Conservation (phyloP, 2,113 vertebrate species). For the Pontoporia blainvillei region DNA sequence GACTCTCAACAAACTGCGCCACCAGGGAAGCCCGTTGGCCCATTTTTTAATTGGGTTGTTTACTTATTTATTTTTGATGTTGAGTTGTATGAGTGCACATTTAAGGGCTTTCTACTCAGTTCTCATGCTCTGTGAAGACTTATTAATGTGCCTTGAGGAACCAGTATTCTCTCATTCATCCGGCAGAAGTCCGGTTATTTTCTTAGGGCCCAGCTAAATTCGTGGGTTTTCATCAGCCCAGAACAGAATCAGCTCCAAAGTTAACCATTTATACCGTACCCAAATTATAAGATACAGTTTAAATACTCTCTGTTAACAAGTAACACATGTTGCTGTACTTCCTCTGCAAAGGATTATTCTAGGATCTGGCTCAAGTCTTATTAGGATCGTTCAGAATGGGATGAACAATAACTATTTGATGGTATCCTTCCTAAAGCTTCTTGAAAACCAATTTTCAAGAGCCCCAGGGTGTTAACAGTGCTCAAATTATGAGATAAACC, state of each 20-base stretch:
- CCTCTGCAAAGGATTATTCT: neutral
- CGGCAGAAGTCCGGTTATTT: neutral
- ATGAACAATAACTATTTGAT: conserved; percentile 10
- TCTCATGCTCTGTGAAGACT: neutral
- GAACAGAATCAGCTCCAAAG: neutral
- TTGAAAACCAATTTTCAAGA: conserved; percentile 2
- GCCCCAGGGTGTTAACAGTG: neutral
- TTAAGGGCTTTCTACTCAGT: neutral
- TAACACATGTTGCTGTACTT: neutral
- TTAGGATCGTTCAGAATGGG: neutral
- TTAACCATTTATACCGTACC: neutral
- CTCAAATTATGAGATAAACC: neutral
- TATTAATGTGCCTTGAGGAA: neutral
- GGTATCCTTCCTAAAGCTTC: neutral
- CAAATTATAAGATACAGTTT: neutral
- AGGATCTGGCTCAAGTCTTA: neutral
- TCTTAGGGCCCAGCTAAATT: neutral
- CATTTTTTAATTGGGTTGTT: neutral
- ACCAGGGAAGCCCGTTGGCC: too few relatives aligned
- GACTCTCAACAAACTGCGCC: too few relatives aligned
- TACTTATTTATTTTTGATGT: neutral
- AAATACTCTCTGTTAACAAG: neutral
- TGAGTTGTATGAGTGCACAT: neutral
- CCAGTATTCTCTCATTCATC: neutral
- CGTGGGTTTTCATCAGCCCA: neutral